Evolutionary conservation across 92 coral and sea anemone species (phyloP).

Genomic region (Hydrozoanthus gracilis): DNA sequence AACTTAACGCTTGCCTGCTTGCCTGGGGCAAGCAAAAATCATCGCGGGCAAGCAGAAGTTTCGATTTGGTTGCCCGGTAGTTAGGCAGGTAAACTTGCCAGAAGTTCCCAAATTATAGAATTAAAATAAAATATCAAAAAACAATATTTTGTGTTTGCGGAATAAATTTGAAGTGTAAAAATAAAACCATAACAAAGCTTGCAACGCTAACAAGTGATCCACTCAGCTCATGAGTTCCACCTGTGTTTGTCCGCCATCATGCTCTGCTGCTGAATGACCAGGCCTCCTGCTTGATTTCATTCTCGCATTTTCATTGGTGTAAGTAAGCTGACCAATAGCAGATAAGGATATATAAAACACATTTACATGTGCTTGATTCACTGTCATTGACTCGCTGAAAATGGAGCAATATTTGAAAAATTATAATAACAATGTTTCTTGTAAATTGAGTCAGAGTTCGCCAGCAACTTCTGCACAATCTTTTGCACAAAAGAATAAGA

Average conservation of each 20-base stretch:
- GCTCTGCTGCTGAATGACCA: constrained; percentile 15
- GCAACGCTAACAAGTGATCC: not conserved
- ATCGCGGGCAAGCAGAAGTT: too few relatives aligned
- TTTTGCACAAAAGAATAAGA: constrained; percentile 40
- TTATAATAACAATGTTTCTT: constrained; percentile 20
- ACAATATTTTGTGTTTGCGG: constrained; percentile 12
- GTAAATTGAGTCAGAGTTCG: constrained; percentile 10
- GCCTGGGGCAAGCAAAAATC: too few relatives aligned
- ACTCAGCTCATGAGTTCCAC: constrained; percentile 1
- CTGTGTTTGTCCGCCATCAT: not conserved
- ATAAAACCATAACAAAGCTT: constrained; percentile 15
- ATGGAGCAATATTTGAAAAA: constrained; percentile 48
- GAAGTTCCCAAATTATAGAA: not conserved
- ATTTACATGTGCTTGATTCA: not conserved
- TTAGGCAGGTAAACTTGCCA: not conserved
- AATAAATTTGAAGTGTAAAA: constrained; percentile 24
- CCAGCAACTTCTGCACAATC: not conserved
- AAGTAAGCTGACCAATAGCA: constrained; percentile 2
- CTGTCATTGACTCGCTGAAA: constrained; percentile 24
- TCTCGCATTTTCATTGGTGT: constrained; percentile 10
- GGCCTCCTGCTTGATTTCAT: constrained; percentile 15
- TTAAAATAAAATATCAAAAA: constrained; percentile 18
- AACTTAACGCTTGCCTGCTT: too few relatives aligned
- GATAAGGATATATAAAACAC: not conserved
- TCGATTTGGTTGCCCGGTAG: not conserved